Base-by-base conservation (phyloP, 2,113 vertebrate species). In the Machaerirhynchus nigripectus region DNA sequence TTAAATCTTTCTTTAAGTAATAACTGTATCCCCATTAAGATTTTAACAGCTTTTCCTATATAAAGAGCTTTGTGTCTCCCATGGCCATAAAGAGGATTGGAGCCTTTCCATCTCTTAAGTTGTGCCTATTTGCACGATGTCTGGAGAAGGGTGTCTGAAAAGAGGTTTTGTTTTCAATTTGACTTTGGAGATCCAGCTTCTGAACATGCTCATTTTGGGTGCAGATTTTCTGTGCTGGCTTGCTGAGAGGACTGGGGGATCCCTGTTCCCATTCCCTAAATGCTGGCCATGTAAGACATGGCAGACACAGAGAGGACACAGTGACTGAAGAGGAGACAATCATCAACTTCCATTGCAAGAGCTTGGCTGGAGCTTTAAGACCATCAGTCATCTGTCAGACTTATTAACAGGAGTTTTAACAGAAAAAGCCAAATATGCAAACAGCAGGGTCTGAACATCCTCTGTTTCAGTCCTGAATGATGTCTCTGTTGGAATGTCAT, bases 81-180 rank as follows among this genome's bases (percentile, higher is more conserved):
- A 7, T 26, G 37, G 33, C 50, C 56, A 9, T 18, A 22, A 18
- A 33, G 49, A 26, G 37, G 5, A 27, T 56, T 87, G 33, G 49
- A 47, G 37, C 46, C 13, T 60, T 24, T 60, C 50, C 21, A 10
- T 37, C 40, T 40, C 1, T 13, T 13, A 13, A 74, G 37, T 57
- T 64, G 6, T 61, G n/a, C 49, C 22, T 80, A 0, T 65, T 87
- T 84, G 16, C 46, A 30, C 0, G 0, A n/a, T 33, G 31, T 40
- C 75, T 82, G 49, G 47, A 28, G 65, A 89, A 75, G n/a, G 6
- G 14, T 33, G 27, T 31, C 73, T 93, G 30, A 26, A 59, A 65
- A 63, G 9, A 57, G 42, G 24, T 27, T 74, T 30, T 89, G 28
- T 28, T 44, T 73, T n/a, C 50, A n/a, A 0, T 49, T 67, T 53